A percentile compares a stretch with the other conserved stretches of the same genome.
These are phyloP conservation scores for Macrophya annulata DNA, from an alignment of 2,888 invertebrate species.

Conservation along the genomic window DNA sequence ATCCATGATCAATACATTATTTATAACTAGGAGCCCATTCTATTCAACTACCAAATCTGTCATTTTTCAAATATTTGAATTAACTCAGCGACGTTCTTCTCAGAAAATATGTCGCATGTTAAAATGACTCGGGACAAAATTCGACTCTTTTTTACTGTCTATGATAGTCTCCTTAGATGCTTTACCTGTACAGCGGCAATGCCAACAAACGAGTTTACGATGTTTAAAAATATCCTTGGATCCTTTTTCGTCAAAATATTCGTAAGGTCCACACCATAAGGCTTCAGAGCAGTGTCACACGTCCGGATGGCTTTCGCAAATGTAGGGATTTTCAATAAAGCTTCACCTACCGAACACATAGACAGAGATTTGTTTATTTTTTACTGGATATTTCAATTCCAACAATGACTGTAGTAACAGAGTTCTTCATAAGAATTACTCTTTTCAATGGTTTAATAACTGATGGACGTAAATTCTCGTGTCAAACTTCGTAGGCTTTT, in stretches of 20 bases:
- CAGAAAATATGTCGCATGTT: too few relatives aligned
- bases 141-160: too few relatives aligned
- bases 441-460: too few relatives aligned
- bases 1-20: background rate
- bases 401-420: background rate
- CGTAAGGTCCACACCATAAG: conserved; percentile 84
- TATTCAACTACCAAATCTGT: too few relatives aligned
- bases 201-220: conserved; percentile 87
- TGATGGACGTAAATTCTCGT: background rate
- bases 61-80: too few relatives aligned
- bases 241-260: conserved; percentile 83
- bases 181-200: conserved; percentile 85
- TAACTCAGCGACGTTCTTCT: too few relatives aligned
- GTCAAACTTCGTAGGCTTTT: background rate
- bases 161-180: background rate
- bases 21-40: background rate
- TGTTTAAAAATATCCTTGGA: conserved; percentile 83
- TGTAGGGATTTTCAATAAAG: conserved; percentile 85
- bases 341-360: conserved; percentile 86
- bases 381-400: background rate
- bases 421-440: too few relatives aligned
- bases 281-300: conserved; percentile 82
- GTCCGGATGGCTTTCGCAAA: conserved; percentile 85
- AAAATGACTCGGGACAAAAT: too few relatives aligned
- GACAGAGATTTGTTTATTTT: conserved; percentile 80